phyloP scores from a whole-genome alignment of 1,140 invertebrate genomes.

The Sinonovacula constricta region DNA sequence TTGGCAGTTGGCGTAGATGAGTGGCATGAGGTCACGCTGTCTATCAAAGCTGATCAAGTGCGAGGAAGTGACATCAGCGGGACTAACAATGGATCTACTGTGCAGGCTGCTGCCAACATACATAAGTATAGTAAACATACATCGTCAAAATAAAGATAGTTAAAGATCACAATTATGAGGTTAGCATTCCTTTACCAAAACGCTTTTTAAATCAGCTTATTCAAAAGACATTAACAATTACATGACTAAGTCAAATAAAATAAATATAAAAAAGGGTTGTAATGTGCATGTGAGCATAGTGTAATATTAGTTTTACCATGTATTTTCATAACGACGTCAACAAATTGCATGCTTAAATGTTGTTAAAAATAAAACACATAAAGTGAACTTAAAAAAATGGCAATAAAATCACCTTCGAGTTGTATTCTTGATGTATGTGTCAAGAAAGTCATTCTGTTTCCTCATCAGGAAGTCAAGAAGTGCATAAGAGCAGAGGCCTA shows the following conservation, averaged over 20 bases:
- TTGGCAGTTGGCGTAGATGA: constrained; percentile 65
- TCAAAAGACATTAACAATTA: neutral
- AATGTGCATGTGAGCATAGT: too few species aligned
- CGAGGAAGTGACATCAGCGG: constrained; percentile 36
- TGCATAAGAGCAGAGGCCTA: constrained; percentile 57
- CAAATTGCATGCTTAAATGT: too few species aligned
- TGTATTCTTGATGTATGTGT: too few species aligned
- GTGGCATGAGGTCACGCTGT: too few species aligned
- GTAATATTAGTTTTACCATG: too few species aligned
- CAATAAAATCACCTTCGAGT: too few species aligned
- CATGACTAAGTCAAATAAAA: neutral
- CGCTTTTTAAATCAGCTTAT: neutral
- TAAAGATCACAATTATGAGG: neutral
- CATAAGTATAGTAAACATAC: neutral
- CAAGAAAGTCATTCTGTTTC: constrained; percentile 65
- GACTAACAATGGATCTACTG: constrained; percentile 27
- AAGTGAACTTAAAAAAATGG: too few species aligned
- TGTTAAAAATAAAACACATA: too few species aligned
- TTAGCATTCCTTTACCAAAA: neutral
- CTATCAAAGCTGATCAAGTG: constrained; percentile 64
- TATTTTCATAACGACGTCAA: too few species aligned
- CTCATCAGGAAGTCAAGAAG: constrained; percentile 55
- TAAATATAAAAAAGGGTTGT: neutral
- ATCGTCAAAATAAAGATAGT: neutral
- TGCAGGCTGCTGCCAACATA: constrained; percentile 4